Percentiles rank a stretch among this genome's conserved stretches.
phyloP scores from a whole-genome alignment of 2,888 invertebrate genomes.

The Dinocampus coccinellae region DNA sequence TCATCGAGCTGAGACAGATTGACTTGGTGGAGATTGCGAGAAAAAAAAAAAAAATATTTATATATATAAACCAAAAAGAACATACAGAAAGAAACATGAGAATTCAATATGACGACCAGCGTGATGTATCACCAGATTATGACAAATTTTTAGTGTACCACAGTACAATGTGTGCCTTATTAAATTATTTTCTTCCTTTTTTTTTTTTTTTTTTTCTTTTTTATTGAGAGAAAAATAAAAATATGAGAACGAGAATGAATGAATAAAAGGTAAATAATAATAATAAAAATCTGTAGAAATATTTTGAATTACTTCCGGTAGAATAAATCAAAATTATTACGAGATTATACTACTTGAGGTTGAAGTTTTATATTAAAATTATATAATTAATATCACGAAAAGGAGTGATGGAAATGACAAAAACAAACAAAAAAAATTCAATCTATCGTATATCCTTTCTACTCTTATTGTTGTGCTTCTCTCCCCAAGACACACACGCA shows the following conservation, averaged over 20 bases:
- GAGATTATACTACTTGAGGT: background rate
- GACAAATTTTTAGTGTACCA: background rate
- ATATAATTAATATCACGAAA: background rate
- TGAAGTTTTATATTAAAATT: background rate
- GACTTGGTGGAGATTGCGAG: background rate
- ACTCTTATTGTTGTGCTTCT: too few relatives aligned
- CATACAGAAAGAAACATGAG: background rate
- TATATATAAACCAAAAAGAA: background rate
- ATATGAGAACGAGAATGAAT: too few relatives aligned
- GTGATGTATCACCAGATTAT: background rate
- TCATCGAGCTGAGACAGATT: background rate
- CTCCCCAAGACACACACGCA: too few relatives aligned
- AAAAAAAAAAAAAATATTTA: background rate
- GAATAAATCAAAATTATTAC: background rate
- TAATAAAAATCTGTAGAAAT: background rate
- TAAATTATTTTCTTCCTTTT: background rate
- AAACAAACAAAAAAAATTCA: too few relatives aligned
- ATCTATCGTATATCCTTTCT: too few relatives aligned
- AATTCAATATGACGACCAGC: background rate
- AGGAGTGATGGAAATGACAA: too few relatives aligned
- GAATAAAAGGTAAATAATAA: too few relatives aligned
- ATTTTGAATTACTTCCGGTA: background rate
- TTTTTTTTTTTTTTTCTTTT: background rate
- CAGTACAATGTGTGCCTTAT: background rate
- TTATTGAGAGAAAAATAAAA: background rate